phyloP scores from a whole-genome alignment of 2,797 vertebrate species.

The Aythya fuligula region DNA sequence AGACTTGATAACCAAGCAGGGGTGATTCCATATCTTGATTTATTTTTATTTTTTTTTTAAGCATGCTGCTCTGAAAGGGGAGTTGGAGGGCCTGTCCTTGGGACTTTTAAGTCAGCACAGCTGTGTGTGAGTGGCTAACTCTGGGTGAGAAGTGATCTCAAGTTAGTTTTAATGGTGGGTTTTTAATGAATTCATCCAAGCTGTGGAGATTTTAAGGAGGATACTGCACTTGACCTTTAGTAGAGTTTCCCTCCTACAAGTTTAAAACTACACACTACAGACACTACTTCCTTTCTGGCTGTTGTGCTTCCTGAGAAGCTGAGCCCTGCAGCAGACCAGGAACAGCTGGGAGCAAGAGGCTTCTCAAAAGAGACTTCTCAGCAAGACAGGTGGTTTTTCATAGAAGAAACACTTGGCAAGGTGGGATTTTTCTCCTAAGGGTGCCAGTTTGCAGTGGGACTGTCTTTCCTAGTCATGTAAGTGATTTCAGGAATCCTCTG shows the following conservation, averaged over 20 bases:
- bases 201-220: neutral
- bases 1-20: neutral
- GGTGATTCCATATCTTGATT: neutral
- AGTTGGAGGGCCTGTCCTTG: neutral
- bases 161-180: neutral
- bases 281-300: neutral
- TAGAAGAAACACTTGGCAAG: neutral
- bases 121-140: neutral
- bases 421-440: neutral
- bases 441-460: neutral
- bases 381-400: neutral
- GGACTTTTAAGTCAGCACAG: neutral
- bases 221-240: neutral
- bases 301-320: neutral
- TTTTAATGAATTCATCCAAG: neutral
- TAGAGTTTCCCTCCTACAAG: neutral
- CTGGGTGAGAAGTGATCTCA: neutral
- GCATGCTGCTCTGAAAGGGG: neutral
- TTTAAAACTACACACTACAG: neutral
- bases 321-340: neutral
- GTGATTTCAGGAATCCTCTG: neutral
- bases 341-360: neutral
- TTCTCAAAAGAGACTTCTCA: neutral
- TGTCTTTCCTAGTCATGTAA: neutral
- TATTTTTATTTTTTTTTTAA: neutral